Evolutionary conservation across 2,888 invertebrate species (phyloP).

Genomic region (Zaprionus bogoriensis): DNA sequence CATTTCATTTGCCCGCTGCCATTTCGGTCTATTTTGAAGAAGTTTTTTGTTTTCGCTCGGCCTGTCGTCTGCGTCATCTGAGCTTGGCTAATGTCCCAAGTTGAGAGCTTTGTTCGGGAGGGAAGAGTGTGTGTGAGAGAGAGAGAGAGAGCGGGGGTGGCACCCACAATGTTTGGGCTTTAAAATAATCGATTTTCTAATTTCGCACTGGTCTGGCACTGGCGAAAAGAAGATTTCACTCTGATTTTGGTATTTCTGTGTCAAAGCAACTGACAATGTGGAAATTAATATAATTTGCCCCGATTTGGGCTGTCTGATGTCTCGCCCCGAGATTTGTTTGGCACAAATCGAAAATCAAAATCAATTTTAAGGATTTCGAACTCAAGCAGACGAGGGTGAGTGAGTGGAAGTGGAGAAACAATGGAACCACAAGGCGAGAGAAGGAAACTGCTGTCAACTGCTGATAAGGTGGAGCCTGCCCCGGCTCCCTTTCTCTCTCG

Average conservation of each 20-base stretch:
- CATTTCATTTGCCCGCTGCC: constrained; percentile 31
- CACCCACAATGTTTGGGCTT: constrained; percentile 37
- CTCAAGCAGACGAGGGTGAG: background rate
- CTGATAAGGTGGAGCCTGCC: constrained; percentile 39
- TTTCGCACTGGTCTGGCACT: constrained; percentile 48
- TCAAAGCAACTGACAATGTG: constrained; percentile 72
- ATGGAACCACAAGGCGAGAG: constrained; percentile 33
- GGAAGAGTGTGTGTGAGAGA: too few relatives aligned
- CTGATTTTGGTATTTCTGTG: constrained; percentile 16
- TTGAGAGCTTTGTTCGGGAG: too few relatives aligned
- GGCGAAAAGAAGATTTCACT: constrained; percentile 38
- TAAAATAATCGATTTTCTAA: constrained; percentile 72
- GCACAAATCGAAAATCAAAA: constrained; percentile 69
- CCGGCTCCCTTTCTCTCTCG: background rate
- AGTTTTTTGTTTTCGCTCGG: constrained; percentile 34
- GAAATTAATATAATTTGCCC: constrained; percentile 77
- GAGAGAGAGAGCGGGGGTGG: background rate
- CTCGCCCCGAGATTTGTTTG: constrained; percentile 59
- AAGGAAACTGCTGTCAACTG: constrained; percentile 61
- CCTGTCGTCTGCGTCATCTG: constrained; percentile 40
- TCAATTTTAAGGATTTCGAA: constrained; percentile 65
- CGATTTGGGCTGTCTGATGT: constrained; percentile 66
- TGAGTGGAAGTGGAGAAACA: constrained; percentile 7
- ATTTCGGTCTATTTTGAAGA: constrained; percentile 44
- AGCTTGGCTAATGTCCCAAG: constrained; percentile 46